Evolutionary conservation across 2,113 vertebrate species (phyloP).

Genomic region (Dromas ardeola): DNA sequence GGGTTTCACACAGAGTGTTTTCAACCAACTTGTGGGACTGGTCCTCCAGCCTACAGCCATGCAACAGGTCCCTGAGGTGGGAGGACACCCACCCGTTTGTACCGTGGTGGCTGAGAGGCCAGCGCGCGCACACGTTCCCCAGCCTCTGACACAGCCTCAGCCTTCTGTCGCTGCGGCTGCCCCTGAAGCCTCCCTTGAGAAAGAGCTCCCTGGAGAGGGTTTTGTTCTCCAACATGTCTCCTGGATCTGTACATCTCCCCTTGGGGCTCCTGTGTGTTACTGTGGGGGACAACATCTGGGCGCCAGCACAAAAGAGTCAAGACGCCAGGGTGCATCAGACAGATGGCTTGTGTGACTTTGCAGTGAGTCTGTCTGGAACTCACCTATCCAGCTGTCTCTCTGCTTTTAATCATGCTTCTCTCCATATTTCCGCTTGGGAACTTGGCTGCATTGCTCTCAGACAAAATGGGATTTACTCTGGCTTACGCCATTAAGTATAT

Average conservation of each 20-base stretch:
- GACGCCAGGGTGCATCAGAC: not conserved
- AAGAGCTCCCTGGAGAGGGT: not conserved
- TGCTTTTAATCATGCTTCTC: not conserved
- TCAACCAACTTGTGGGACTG: not conserved
- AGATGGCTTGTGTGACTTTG: not conserved
- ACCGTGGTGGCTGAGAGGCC: not conserved
- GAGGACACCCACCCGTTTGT: accelerated
- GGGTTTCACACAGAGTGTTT: not conserved
- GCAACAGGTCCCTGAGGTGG: not conserved
- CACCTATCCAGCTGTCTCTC: not conserved
- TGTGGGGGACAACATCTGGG: not conserved
- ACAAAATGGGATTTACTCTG: not conserved
- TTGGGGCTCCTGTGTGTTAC: not conserved
- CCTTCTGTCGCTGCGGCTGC: not conserved
- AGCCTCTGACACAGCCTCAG: not conserved
- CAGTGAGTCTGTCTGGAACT: not conserved
- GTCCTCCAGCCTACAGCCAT: not conserved
- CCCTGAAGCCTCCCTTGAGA: not conserved
- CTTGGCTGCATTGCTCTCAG: not conserved
- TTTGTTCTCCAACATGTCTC: not conserved
- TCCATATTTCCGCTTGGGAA: not conserved
- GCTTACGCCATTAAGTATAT: not conserved
- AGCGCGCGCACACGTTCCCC: not conserved
- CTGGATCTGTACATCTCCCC: not conserved
- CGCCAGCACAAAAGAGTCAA: not conserved